A percentile compares a stretch with the other conserved stretches of the same genome.
phyloP scores from a whole-genome alignment of 2,113 vertebrate genomes.

The Passerina amoena region DNA sequence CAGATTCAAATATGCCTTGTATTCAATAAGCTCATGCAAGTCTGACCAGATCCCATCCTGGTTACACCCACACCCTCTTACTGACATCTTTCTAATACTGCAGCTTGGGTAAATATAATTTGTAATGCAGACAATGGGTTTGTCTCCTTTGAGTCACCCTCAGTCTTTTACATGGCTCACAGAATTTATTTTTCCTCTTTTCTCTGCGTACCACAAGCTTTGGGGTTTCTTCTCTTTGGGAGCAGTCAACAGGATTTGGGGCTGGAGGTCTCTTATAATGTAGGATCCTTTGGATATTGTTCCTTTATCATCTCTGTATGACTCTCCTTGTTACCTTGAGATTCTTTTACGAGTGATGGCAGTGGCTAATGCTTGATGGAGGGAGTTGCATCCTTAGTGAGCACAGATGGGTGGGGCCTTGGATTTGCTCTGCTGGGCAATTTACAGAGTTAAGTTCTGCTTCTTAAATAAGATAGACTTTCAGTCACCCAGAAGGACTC shows the following conservation, averaged over 20 bases:
- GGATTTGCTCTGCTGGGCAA: not conserved
- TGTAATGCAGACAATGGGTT: not conserved
- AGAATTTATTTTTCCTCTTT: not conserved
- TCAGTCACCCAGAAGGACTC: not conserved
- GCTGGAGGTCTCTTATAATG: not conserved
- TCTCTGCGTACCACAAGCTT: not conserved
- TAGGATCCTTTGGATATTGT: not conserved
- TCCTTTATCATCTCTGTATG: not conserved
- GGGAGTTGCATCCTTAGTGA: not conserved
- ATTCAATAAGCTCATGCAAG: not conserved
- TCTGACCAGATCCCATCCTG: not conserved
- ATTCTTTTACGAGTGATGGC: not conserved
- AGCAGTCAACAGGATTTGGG: not conserved
- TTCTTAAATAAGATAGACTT: not conserved
- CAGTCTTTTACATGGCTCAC: not conserved
- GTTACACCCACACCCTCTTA: accelerated
- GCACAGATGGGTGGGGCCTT: not conserved
- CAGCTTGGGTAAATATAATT: not conserved
- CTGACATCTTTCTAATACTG: not conserved
- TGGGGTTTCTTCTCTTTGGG: not conserved
- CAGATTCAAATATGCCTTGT: not conserved
- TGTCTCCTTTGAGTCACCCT: not conserved
- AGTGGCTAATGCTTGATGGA: not conserved
- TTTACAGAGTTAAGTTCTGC: not conserved
- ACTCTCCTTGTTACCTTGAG: not conserved